phyloP scores from a whole-genome alignment of 2,113 vertebrate genomes.

The Ciconia maguari region DNA sequence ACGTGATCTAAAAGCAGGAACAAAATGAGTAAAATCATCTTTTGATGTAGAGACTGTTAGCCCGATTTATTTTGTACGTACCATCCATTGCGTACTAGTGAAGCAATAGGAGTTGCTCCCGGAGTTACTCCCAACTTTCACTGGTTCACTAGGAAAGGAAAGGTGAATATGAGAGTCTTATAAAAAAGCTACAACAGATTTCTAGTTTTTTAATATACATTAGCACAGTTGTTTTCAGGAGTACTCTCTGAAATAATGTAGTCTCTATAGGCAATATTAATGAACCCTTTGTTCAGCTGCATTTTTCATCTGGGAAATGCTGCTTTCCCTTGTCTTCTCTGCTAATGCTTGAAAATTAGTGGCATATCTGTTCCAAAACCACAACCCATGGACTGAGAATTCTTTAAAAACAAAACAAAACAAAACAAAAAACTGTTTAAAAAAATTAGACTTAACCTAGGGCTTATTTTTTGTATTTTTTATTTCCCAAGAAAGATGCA shows the following conservation, averaged over 20 bases:
- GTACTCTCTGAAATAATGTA: not conserved
- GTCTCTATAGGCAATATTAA: not conserved
- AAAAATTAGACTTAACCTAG: not conserved
- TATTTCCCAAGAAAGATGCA: not conserved
- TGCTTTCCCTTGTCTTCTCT: not conserved
- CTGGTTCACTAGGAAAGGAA: not conserved
- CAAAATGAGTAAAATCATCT: not conserved
- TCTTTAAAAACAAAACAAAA: not conserved
- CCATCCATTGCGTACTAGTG: not conserved
- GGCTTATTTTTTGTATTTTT: not conserved
- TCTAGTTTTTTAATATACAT: not conserved
- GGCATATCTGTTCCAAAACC: not conserved
- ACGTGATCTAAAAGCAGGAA: not conserved
- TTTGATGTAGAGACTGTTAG: not conserved
- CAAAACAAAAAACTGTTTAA: fast-evolving
- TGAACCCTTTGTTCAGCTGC: not conserved
- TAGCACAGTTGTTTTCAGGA: not conserved
- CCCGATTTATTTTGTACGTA: not conserved
- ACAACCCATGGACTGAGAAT: not conserved
- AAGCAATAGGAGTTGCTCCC: not conserved
- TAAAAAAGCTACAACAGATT: not conserved
- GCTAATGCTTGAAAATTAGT: not conserved
- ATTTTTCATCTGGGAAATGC: not conserved
- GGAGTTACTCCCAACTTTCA: not conserved
- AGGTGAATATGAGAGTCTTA: not conserved